Conservation (phyloP, 2,888 invertebrate species). For the Nomada hirtipes region DNA sequence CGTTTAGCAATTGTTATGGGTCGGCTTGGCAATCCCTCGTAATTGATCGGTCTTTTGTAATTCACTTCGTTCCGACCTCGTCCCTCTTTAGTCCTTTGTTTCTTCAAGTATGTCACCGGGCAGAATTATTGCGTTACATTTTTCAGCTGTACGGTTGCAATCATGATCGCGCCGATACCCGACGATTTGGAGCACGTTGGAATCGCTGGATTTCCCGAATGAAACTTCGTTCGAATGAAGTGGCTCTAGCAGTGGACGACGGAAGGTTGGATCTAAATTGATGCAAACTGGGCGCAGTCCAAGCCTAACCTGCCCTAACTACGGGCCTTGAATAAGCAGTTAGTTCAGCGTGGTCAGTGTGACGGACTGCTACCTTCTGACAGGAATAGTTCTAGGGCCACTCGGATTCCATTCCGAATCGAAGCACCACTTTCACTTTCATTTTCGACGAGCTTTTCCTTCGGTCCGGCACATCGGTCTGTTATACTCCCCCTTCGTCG, state of each 20-base stretch:
- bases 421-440: conserved; percentile 36
- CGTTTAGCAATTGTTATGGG: background rate
- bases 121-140: background rate
- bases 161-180: background rate
- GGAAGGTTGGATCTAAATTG: conserved; percentile 56
- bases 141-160: background rate
- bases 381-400: conserved; percentile 55
- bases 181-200: background rate
- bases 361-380: conserved; percentile 35
- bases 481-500: no score
- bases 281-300: conserved; percentile 60
- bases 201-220: background rate
- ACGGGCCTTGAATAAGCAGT: conserved; percentile 54
- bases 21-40: background rate
- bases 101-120: conserved; percentile 1
- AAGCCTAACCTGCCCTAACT: conserved; percentile 65
- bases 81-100: conserved; percentile 10
- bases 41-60: conserved; percentile 9
- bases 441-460: background rate
- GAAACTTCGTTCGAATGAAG: background rate
- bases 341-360: conserved; percentile 16
- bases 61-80: background rate
- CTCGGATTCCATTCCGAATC: conserved; percentile 13
- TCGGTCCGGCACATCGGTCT: background rate
- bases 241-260: conserved; percentile 1